These are phyloP conservation scores for Drosophila watanabei DNA, from an alignment of 1,140 invertebrate species.

Conservation along the genomic window DNA sequence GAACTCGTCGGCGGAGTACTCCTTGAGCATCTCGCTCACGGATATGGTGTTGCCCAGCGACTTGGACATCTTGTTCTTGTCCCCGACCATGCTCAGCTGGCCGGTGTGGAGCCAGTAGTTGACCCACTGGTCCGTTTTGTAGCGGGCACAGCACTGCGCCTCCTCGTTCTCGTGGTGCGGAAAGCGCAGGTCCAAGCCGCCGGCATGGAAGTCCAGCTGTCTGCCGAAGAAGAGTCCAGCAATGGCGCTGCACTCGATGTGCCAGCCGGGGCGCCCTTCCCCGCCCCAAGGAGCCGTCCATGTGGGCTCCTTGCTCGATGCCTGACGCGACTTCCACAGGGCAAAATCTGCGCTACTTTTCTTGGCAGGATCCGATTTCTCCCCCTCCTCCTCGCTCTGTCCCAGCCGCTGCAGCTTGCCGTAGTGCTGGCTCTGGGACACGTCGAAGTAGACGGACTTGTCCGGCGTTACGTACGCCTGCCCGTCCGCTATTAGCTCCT, in stretches of 20 bases:
- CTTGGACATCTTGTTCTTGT: conserved; percentile 96
- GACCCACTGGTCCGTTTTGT: conserved; percentile 91
- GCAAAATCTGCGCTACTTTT: conserved; percentile 92
- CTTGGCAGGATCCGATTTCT: conserved; percentile 86
- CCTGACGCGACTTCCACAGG: conserved; percentile 94
- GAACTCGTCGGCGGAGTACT: conserved; percentile 91
- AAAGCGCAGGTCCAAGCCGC: conserved; percentile 95
- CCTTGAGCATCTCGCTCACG: conserved; percentile 90
- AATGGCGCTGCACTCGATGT: conserved; percentile 97
- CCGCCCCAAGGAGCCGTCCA: conserved; percentile 92
- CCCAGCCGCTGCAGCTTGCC: conserved; percentile 89
- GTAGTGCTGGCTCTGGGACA: conserved; percentile 89
- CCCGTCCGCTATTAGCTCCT: conserved; percentile 88
- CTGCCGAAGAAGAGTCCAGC: conserved; percentile 91
- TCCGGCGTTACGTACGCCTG: conserved; percentile 90
- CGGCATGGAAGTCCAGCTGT: conserved; percentile 95
- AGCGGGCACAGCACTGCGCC: conserved; percentile 94
- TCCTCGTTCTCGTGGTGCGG: conserved; percentile 99
- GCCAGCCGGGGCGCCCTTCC: conserved; percentile 95
- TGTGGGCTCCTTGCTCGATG: conserved; percentile 89
- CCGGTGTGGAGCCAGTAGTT: conserved; percentile 97
- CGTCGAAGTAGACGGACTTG: conserved; percentile 95
- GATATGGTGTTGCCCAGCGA: conserved; percentile 94
- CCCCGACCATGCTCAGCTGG: conserved; percentile 89
- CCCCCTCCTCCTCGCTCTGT: conserved; percentile 10